Conservation (phyloP, 1,140 invertebrate genomes). For the Prorops nasuta region DNA sequence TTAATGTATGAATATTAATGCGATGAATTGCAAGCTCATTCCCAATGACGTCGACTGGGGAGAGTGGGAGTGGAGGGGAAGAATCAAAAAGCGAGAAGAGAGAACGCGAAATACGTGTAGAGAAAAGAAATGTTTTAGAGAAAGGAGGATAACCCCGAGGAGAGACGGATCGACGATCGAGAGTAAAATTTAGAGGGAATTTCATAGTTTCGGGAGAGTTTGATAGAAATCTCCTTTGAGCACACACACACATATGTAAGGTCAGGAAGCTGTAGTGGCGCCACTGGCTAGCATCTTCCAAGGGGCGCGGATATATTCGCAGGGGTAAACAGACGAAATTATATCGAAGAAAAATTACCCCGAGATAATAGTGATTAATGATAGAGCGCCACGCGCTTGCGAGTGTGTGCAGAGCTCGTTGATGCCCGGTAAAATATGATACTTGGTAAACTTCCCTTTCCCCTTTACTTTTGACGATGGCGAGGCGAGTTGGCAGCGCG, state of each 20-base stretch:
- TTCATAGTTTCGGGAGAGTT: too few relatives aligned
- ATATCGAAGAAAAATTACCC: constrained; percentile 52
- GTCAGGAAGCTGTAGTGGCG: too few relatives aligned
- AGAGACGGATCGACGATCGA: too few relatives aligned
- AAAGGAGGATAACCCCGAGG: constrained; percentile 14
- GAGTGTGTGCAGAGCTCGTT: constrained; percentile 26
- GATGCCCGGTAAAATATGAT: constrained; percentile 41
- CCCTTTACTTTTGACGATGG: background rate
- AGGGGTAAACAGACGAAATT: constrained; percentile 51
- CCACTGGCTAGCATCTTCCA: constrained; percentile 27
- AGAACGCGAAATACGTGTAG: background rate
- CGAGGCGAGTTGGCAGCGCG: constrained; percentile 5
- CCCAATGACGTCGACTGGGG: too few relatives aligned
- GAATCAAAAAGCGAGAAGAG: background rate
- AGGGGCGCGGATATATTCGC: constrained; percentile 30
- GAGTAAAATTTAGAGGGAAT: too few relatives aligned
- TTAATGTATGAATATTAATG: constrained; percentile 17
- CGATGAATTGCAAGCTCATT: too few relatives aligned
- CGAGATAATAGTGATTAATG: constrained; percentile 53
- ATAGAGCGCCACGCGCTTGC: constrained; percentile 25
- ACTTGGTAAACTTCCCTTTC: constrained; percentile 25
- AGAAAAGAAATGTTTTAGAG: constrained; percentile 15
- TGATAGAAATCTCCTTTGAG: too few relatives aligned
- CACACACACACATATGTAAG: too few relatives aligned
- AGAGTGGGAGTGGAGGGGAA: background rate